Conservation (phyloP, 2,797 vertebrate genomes). For the Spizella passerina region DNA sequence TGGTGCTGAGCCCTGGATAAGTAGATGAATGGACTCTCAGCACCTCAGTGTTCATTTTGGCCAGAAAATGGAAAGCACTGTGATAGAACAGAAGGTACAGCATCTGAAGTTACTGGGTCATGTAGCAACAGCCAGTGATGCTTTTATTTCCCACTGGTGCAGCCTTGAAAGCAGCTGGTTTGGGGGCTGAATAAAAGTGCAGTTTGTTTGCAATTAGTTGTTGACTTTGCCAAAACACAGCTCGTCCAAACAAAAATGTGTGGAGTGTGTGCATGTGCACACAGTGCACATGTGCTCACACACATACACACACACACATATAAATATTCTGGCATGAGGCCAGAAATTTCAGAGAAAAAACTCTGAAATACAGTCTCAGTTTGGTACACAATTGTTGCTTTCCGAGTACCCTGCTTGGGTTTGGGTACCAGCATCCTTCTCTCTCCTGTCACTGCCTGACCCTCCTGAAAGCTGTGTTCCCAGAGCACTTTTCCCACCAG, state of each 20-base stretch:
- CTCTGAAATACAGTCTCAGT: not conserved
- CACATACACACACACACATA: not conserved
- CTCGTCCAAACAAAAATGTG: not conserved
- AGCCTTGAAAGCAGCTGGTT: not conserved
- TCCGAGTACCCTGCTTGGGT: not conserved
- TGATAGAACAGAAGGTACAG: not conserved
- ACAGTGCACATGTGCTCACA: not conserved
- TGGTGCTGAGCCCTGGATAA: not conserved
- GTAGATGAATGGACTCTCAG: not conserved
- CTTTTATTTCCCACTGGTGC: not conserved
- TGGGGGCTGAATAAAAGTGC: not conserved
- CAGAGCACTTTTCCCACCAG: not conserved
- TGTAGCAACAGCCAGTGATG: not conserved
- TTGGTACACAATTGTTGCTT: not conserved
- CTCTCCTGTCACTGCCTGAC: not conserved
- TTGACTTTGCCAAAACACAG: not conserved
- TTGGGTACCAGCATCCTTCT: not conserved
- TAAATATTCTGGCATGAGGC: rapidly evolving
- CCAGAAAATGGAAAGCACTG: not conserved
- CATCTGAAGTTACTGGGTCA: not conserved
- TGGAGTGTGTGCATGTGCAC: not conserved
- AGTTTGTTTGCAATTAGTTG: constrained; percentile 2
- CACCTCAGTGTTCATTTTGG: constrained; percentile 17
- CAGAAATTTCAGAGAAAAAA: too few relatives aligned
- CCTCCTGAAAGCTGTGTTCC: not conserved